phyloP scores from a whole-genome alignment of 2,888 invertebrate genomes.

The Aelia acuminata region DNA sequence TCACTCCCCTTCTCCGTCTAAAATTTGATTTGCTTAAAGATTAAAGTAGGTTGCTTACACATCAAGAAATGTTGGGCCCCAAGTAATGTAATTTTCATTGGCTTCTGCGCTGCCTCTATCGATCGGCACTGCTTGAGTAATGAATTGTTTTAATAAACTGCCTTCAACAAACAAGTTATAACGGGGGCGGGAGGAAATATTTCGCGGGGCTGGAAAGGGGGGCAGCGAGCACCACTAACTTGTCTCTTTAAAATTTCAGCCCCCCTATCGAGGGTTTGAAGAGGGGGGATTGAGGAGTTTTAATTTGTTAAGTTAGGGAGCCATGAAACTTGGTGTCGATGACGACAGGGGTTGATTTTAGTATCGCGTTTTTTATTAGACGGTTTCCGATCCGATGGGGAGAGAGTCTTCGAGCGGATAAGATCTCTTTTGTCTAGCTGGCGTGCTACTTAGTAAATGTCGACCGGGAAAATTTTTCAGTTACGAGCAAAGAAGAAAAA shows the following conservation, averaged over 20 bases:
- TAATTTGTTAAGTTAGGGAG: slow-evolving; percentile 3
- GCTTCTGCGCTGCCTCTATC: not conserved
- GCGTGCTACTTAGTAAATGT: not conserved
- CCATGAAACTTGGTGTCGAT: slow-evolving; percentile 24
- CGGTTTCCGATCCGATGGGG: not conserved
- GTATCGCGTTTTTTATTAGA: not conserved
- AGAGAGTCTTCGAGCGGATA: not conserved
- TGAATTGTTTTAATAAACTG: slow-evolving; percentile 42
- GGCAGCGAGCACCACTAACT: not conserved
- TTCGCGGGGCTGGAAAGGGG: not conserved
- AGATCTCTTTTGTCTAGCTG: not conserved
- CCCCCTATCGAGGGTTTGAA: not conserved
- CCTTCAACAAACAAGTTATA: slow-evolving; percentile 14
- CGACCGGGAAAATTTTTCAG: not conserved
- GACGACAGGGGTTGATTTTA: not conserved
- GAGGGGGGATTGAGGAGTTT: no score
- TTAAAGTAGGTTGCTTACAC: not conserved
- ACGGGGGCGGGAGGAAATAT: slow-evolving; percentile 8
- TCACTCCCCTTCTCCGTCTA: not conserved
- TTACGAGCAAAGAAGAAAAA: not conserved
- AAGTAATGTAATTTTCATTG: slow-evolving; percentile 11
- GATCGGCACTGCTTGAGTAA: slow-evolving; percentile 1
- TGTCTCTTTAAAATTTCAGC: slow-evolving; percentile 50
- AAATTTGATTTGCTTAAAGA: not conserved
- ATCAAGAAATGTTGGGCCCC: not conserved